Conservation (phyloP, 2,797 vertebrate species). For the Telmatherina bonti region DNA sequence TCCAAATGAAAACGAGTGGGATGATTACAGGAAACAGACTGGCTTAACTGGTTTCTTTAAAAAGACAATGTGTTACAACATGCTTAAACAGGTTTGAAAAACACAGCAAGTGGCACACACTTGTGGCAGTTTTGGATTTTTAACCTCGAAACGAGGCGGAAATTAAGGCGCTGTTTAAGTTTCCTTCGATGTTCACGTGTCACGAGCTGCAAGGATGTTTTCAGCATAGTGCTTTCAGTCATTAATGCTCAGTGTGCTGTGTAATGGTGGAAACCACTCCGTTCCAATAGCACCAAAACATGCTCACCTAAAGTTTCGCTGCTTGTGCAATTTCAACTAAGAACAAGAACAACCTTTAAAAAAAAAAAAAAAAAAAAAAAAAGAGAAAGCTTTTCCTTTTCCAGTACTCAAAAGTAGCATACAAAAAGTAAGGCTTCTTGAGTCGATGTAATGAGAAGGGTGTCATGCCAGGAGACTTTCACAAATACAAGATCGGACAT, state of each 20-base stretch:
- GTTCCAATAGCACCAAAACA: conserved; percentile 58
- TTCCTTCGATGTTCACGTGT: conserved; percentile 33
- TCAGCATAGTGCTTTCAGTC: conserved; percentile 47
- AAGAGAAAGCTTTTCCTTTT: conserved; percentile 4
- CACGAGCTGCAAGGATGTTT: conserved; percentile 10
- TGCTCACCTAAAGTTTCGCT: conserved; percentile 39
- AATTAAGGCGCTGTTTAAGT: conserved; percentile 65
- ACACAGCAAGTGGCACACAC: conserved; percentile 7
- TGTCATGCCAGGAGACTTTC: conserved; percentile 26
- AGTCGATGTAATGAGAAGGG: conserved; percentile 27
- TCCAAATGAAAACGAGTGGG: not conserved
- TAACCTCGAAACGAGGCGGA: conserved; percentile 10
- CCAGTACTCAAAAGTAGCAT: conserved; percentile 32
- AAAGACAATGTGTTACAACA: conserved; percentile 32
- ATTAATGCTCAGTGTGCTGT: conserved; percentile 17
- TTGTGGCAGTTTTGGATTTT: conserved; percentile 16
- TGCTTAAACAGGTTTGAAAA: conserved; percentile 20
- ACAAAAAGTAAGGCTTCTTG: conserved; percentile 61
- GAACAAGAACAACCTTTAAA: conserved; percentile 12
- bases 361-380: not conserved
- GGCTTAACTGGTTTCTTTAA: conserved; percentile 38
- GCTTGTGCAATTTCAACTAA: conserved; percentile 54
- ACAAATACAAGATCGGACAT: not conserved
- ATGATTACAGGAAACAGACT: conserved; percentile 26
- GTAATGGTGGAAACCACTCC: conserved; percentile 19